phyloP scores from a whole-genome alignment of 2,888 invertebrate genomes.

The Ochropacha duplaris region DNA sequence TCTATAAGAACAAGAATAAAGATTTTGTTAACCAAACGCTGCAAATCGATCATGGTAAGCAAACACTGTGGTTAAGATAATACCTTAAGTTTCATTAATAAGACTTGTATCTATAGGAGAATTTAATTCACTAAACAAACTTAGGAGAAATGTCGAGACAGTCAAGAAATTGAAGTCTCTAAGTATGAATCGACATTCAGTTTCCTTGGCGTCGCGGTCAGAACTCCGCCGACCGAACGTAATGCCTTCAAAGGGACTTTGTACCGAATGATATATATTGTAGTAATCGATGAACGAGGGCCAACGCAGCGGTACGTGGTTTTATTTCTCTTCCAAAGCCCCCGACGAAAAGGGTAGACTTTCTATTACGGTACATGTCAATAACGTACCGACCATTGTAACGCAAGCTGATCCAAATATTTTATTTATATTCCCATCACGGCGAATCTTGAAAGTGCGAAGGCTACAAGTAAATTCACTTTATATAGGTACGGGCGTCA shows the following conservation, averaged over 20 bases:
- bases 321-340: constrained; percentile 2
- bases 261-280: constrained; percentile 9
- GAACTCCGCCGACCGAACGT: neutral
- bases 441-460: neutral
- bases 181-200: neutral
- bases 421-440: constrained; percentile 1
- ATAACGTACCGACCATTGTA: constrained; percentile 1
- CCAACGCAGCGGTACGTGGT: neutral
- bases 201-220: neutral
- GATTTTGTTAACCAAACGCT: neutral
- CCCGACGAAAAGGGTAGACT: constrained; percentile 16
- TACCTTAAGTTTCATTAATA: neutral
- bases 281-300: constrained; percentile 7
- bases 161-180: neutral
- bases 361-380: constrained; percentile 13
- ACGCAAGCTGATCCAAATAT: neutral
- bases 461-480: neutral
- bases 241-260: constrained; percentile 1
- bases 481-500: neutral
- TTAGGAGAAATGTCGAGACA: neutral
- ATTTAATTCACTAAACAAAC: neutral
- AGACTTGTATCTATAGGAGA: neutral
- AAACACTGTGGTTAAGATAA: neutral
- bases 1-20: too few relatives aligned
- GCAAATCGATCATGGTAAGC: neutral